Evolutionary conservation across 2,888 invertebrate genomes (phyloP).

Genomic region (Sthenelais limicola): DNA sequence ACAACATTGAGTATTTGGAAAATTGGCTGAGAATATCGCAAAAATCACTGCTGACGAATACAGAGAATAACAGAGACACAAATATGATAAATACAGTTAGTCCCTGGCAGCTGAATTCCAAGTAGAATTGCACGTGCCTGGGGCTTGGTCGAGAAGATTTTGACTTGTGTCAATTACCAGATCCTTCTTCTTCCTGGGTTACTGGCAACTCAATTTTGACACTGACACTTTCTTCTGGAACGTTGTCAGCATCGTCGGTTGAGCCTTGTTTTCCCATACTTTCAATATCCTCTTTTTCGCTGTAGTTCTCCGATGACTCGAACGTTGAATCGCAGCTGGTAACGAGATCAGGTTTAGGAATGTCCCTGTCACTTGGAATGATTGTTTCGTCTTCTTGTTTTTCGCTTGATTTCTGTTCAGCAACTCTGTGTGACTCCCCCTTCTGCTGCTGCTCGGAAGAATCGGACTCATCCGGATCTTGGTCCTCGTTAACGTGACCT

Average conservation of each 20-base stretch:
- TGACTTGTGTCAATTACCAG: constrained; percentile 7
- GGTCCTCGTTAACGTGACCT: constrained; percentile 30
- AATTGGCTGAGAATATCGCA: too few species aligned
- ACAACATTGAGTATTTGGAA: too few species aligned
- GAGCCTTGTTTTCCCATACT: constrained; percentile 14
- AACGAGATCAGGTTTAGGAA: constrained; percentile 23
- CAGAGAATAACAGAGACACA: too few species aligned
- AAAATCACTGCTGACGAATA: too few species aligned
- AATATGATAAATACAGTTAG: neutral
- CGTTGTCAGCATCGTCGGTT: constrained; percentile 17
- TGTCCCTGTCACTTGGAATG: neutral
- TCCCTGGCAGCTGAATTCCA: constrained; percentile 26
- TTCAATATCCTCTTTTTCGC: neutral
- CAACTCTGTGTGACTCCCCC: neutral
- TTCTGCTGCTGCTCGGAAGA: neutral
- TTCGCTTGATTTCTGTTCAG: too few species aligned
- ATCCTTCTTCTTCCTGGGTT: constrained; percentile 4
- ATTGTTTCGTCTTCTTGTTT: neutral
- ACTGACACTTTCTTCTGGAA: constrained; percentile 5
- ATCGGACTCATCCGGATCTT: constrained; percentile 19
- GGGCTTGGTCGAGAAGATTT: neutral
- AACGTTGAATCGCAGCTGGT: constrained; percentile 30
- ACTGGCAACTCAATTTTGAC: constrained; percentile 1
- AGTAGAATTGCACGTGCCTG: constrained; percentile 17
- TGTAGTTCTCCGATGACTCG: constrained; percentile 24